Percentiles rank a stretch among this genome's conserved stretches.
Evolutionary conservation across 2,113 vertebrate genomes (phyloP).

Genomic region (Alaudala cheleensis): DNA sequence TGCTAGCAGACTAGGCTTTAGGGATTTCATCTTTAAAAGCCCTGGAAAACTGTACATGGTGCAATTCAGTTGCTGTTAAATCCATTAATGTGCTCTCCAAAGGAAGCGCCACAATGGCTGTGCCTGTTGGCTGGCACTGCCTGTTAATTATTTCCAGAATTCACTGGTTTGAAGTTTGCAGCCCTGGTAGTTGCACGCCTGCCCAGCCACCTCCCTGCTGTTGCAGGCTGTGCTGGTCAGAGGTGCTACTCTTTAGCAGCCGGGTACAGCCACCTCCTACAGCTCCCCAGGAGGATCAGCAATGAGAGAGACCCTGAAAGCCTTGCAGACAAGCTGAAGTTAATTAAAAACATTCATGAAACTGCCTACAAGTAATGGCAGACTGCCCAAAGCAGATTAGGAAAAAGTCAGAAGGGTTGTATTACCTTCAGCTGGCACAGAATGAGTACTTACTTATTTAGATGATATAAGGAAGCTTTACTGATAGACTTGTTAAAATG

Average conservation of each 20-base stretch:
- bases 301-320: neutral
- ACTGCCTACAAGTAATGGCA: neutral
- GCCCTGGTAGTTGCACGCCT: fast-evolving
- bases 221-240: neutral
- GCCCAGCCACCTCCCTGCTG: neutral
- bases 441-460: neutral
- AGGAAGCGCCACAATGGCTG: neutral
- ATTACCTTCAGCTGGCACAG: neutral
- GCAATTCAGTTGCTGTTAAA: neutral
- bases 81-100: neutral
- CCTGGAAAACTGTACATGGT: neutral
- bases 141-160: slow-evolving; percentile 50
- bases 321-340: neutral
- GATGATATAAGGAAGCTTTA: neutral
- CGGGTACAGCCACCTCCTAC: fast-evolving
- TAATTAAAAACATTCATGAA: neutral
- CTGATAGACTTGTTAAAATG: neutral
- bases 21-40: neutral
- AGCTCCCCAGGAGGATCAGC: neutral
- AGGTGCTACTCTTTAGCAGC: neutral
- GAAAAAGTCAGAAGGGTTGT: neutral
- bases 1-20: neutral
- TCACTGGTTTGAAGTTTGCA: neutral
- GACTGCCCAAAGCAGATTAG: neutral
- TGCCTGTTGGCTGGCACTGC: fast-evolving